Evolutionary conservation across 2,113 vertebrate genomes (phyloP).

Genomic region (Pholis gunnellus): DNA sequence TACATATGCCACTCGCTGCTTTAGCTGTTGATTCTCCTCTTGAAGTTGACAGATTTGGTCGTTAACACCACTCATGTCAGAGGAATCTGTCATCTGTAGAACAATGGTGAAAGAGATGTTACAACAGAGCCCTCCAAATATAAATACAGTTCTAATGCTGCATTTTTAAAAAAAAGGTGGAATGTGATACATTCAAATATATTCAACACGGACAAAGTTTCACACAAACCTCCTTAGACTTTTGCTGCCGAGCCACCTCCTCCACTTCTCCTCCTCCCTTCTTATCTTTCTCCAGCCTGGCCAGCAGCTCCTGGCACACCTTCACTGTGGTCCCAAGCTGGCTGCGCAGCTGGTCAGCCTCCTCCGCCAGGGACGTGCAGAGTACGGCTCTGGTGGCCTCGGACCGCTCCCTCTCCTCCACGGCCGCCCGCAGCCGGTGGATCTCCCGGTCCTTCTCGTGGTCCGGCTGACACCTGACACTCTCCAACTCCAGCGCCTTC

Average conservation of each 20-base stretch:
- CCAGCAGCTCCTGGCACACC: constrained; percentile 92
- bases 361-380: constrained; percentile 88
- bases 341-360: constrained; percentile 88
- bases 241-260: constrained; percentile 59
- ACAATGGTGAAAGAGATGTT: constrained; percentile 18
- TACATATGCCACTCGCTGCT: constrained; percentile 90
- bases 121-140: constrained; percentile 20
- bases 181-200: not conserved
- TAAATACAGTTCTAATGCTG: not conserved
- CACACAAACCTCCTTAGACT: constrained; percentile 82
- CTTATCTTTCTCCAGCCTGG: constrained; percentile 84
- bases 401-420: constrained; percentile 84
- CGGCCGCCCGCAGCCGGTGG: constrained; percentile 76
- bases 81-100: constrained; percentile 69
- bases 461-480: constrained; percentile 78
- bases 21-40: constrained; percentile 90
- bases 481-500: constrained; percentile 85
- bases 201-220: not conserved
- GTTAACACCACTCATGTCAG: constrained; percentile 67
- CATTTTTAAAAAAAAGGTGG: too few relatives aligned
- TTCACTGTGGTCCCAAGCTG: constrained; percentile 88
- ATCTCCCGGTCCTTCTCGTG: constrained; percentile 87
- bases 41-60: constrained; percentile 80
- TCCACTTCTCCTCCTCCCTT: constrained; percentile 39
- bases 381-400: constrained; percentile 87